These are phyloP conservation scores for Beroe forskalii DNA, from an alignment of 37 sponge, comb jelly and placozoan genomes.

Conservation along the genomic window DNA sequence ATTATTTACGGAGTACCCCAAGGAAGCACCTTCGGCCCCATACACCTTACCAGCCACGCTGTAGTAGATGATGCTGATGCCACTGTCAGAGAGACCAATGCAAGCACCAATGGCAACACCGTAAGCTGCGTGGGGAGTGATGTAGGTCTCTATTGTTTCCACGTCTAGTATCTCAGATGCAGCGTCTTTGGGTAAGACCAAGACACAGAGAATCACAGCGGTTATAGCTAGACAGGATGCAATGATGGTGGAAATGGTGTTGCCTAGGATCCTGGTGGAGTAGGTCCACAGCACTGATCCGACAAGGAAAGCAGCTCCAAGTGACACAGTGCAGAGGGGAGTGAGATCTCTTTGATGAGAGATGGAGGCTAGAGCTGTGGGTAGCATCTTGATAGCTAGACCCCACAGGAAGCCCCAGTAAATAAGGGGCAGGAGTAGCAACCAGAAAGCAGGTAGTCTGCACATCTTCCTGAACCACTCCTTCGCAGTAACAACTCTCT, in stretches of 20 bases:
- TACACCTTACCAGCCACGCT: background rate
- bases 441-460: background rate
- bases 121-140: background rate
- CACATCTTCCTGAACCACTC: background rate
- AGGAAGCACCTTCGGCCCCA: background rate
- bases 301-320: background rate
- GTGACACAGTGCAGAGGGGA: background rate
- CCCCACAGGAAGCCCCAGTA: slow-evolving; percentile 30
- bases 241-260: background rate
- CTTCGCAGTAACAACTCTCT: no score
- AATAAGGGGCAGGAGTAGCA: background rate
- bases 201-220: background rate
- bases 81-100: slow-evolving; percentile 9
- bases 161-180: background rate
- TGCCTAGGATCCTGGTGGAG: background rate
- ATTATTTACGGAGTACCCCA: slow-evolving; percentile 9
- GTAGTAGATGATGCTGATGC: slow-evolving; percentile 18
- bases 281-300: background rate
- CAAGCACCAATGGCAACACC: background rate
- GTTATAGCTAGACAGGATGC: background rate
- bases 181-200: background rate
- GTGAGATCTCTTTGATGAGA: background rate
- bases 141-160: background rate
- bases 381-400: background rate
- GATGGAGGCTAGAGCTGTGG: slow-evolving; percentile 1